Percentiles rank a stretch among this genome's conserved stretches.
phyloP scores from a whole-genome alignment of 2,113 vertebrate genomes.

The Otocyon megalotis region DNA sequence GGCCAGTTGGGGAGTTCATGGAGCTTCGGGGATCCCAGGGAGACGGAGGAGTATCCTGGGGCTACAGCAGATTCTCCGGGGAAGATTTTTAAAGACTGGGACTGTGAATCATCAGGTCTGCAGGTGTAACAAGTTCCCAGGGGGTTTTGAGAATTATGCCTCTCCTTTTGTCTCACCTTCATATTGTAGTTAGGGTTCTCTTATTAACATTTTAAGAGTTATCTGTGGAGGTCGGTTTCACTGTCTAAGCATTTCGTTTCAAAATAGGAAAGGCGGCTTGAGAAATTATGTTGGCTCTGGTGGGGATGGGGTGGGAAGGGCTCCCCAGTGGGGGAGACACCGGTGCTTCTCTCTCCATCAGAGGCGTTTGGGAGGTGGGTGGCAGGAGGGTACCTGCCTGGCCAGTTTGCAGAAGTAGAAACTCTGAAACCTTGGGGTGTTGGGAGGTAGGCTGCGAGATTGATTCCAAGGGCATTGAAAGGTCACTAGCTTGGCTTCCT shows the following conservation, averaged over 20 bases:
- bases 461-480: not conserved
- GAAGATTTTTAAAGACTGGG: not conserved
- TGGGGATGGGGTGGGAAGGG: too few relatives aligned
- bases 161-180: slow-evolving; percentile 18
- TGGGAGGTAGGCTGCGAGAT: not conserved
- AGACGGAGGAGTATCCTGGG: not conserved
- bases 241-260: not conserved
- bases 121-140: not conserved
- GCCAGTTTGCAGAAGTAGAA: not conserved
- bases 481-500: too few relatives aligned
- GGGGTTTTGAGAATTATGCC: not conserved
- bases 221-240: not conserved
- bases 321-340: not conserved
- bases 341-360: not conserved
- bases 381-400: too few relatives aligned
- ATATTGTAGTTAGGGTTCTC: not conserved
- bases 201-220: not conserved
- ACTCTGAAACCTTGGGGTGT: not conserved
- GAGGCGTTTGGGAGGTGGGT: not conserved
- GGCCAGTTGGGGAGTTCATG: not conserved
- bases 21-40: not conserved
- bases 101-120: not conserved
- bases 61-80: not conserved
- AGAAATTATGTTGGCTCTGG: not conserved
- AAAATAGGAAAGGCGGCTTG: not conserved